Evolutionary conservation across 2,797 vertebrate species (phyloP).

Genomic region (Halcyon leucocephala): DNA sequence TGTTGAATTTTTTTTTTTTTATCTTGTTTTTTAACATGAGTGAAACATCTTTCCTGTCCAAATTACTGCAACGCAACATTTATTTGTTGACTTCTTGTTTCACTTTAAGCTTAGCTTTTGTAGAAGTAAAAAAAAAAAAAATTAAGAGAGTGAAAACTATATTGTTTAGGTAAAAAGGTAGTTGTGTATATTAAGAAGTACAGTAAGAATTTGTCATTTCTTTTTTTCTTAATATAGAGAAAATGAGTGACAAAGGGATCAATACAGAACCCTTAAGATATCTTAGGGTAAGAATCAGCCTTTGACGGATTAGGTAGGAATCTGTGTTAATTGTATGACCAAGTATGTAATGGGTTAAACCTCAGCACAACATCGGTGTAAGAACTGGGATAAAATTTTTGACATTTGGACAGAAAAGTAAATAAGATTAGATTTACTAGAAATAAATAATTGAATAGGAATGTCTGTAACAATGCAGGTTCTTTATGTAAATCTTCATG

Average conservation of each 20-base stretch:
- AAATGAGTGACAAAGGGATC: constrained; percentile 23
- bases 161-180: background rate
- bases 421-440: constrained; percentile 68
- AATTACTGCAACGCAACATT: background rate
- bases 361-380: constrained; percentile 44
- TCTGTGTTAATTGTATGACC: constrained; percentile 61
- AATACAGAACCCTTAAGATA: background rate
- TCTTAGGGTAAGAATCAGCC: constrained; percentile 17
- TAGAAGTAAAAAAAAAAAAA: background rate
- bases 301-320: constrained; percentile 56
- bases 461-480: constrained; percentile 45
- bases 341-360: constrained; percentile 16
- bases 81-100: background rate
- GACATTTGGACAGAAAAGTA: constrained; percentile 58
- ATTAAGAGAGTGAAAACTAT: background rate
- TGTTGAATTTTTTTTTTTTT: background rate
- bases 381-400: constrained; percentile 46
- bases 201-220: background rate
- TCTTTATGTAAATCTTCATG: constrained; percentile 59
- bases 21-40: background rate
- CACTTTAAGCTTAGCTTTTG: background rate
- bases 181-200: background rate
- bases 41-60: background rate
- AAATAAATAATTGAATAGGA: constrained; percentile 73
- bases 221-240: background rate